These are phyloP conservation scores for Ctenoplectra terminalis DNA, from an alignment of 1,140 invertebrate genomes.

Conservation along the genomic window DNA sequence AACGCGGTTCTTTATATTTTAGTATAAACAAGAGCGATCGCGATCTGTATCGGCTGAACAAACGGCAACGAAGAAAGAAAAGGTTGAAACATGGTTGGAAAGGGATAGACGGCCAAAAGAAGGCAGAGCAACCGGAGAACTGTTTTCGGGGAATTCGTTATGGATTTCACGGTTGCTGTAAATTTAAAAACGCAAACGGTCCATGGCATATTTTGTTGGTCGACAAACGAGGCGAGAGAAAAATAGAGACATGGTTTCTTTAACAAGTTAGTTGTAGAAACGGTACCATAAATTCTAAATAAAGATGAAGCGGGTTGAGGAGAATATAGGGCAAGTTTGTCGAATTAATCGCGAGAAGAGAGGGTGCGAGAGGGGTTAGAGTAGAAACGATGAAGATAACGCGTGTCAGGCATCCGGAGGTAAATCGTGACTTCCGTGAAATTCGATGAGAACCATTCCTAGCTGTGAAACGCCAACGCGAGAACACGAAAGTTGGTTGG, in stretches of 20 bases:
- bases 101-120: background rate
- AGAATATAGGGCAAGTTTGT: no score
- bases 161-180: background rate
- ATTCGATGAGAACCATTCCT: slow-evolving; percentile 44
- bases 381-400: slow-evolving; percentile 9
- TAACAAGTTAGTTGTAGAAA: background rate
- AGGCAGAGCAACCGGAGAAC: background rate
- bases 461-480: background rate
- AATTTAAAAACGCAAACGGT: background rate
- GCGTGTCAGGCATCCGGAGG: slow-evolving; percentile 34
- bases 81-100: slow-evolving; percentile 13
- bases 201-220: background rate
- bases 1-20: background rate
- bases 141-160: background rate
- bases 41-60: slow-evolving; percentile 43
- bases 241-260: background rate
- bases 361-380: background rate
- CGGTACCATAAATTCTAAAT: no score
- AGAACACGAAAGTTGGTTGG: slow-evolving; percentile 5
- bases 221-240: background rate
- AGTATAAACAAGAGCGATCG: slow-evolving; percentile 63
- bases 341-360: slow-evolving; percentile 44
- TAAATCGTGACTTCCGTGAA: slow-evolving; percentile 58
- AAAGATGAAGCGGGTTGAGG: no score
- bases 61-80: slow-evolving; percentile 29